Evolutionary conservation across 2,797 vertebrate species (phyloP).

Genomic region (Muscicapa striata): DNA sequence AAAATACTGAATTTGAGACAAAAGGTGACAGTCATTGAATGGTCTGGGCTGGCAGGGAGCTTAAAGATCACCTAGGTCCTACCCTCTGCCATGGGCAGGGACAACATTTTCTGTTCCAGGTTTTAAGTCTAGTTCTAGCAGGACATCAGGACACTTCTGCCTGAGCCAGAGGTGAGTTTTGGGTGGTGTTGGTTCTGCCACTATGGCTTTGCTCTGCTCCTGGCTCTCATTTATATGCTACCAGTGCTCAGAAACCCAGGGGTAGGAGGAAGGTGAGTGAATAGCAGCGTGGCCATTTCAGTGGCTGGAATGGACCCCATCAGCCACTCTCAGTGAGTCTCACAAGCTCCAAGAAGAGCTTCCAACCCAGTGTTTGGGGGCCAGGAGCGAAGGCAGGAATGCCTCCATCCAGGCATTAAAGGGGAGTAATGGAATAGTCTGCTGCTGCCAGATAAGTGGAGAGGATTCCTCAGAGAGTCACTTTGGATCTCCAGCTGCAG

Average conservation of each 20-base stretch:
- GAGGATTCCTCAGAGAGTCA: not conserved
- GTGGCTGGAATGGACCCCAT: not conserved
- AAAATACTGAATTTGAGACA: not conserved
- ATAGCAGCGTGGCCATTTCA: not conserved
- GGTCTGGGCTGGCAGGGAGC: not conserved
- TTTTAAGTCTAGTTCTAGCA: not conserved
- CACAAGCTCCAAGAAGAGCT: conserved; percentile 34
- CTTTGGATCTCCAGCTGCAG: conserved; percentile 47
- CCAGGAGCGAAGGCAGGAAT: not conserved
- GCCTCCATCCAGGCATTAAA: not conserved
- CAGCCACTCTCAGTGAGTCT: not conserved
- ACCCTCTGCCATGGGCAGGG: not conserved
- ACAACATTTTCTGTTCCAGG: not conserved
- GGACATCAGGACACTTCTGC: not conserved
- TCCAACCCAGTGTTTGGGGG: not conserved
- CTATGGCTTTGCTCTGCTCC: not conserved
- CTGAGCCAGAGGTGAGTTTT: not conserved
- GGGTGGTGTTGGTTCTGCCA: not conserved
- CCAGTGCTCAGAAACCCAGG: not conserved
- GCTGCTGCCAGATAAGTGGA: conserved; percentile 15
- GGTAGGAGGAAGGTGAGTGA: not conserved
- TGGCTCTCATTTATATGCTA: not conserved
- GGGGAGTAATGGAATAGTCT: not conserved
- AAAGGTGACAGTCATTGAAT: not conserved
- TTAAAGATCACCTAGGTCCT: not conserved